Conservation (phyloP, 2,797 vertebrate genomes). For the Austrolebias charrua region DNA sequence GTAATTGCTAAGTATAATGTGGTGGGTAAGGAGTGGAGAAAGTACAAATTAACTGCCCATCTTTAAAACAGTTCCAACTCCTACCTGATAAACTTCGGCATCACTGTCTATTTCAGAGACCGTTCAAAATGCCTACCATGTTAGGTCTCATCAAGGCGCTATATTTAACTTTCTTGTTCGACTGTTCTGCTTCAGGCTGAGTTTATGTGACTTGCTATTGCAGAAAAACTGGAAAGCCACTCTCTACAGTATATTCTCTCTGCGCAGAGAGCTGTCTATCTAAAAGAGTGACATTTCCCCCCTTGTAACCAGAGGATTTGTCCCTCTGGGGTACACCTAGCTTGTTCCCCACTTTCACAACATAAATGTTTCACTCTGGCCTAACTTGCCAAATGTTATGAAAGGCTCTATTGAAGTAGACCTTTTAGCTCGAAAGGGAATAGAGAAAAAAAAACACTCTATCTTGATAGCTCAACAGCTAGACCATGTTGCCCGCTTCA, state of each 20-base stretch:
- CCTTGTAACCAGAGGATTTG: slow-evolving; percentile 63
- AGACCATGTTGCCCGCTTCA: slow-evolving; percentile 68
- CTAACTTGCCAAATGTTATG: slow-evolving; percentile 76
- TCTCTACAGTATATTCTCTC: slow-evolving; percentile 39
- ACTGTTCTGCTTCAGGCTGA: slow-evolving; percentile 24
- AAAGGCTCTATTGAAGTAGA: slow-evolving; percentile 75
- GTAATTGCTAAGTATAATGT: too few species aligned
- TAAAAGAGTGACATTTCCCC: slow-evolving; percentile 29
- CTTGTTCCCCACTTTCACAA: slow-evolving; percentile 65
- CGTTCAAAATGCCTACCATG: slow-evolving; percentile 41
- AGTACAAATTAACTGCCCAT: too few species aligned
- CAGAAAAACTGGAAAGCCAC: slow-evolving; percentile 48
- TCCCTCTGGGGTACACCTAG: slow-evolving; percentile 76
- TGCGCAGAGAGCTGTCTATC: slow-evolving; percentile 63
- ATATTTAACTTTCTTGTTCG: slow-evolving; percentile 14
- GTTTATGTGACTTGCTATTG: slow-evolving; percentile 27
- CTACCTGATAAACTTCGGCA: slow-evolving; percentile 55
- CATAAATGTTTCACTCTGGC: slow-evolving; percentile 61
- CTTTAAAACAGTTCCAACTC: neutral
- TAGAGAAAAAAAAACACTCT: slow-evolving; percentile 50
- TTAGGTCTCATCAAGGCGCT: slow-evolving; percentile 43
- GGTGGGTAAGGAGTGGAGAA: too few species aligned
- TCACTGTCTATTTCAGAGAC: too few species aligned
- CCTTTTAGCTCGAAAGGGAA: slow-evolving; percentile 60
- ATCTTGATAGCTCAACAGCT: slow-evolving; percentile 60